Evolutionary conservation across 2,113 vertebrate species (phyloP).

Genomic region (Patagioenas fasciata): DNA sequence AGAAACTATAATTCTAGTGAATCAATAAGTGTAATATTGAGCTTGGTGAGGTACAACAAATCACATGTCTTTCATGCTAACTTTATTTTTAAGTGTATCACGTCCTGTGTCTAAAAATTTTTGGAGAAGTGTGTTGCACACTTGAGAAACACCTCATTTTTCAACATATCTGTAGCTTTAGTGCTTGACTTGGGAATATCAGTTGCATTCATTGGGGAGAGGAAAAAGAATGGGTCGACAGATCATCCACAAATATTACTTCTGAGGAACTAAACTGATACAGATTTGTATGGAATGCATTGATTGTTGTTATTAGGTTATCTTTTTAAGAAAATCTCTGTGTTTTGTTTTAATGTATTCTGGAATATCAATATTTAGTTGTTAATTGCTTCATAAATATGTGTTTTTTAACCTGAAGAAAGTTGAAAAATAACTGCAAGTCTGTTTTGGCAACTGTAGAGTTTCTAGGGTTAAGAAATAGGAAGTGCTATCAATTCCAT

Average conservation of each 20-base stretch:
- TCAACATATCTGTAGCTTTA: neutral
- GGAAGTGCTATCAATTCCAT: neutral
- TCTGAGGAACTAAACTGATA: neutral
- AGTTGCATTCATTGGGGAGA: neutral
- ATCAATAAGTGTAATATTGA: neutral
- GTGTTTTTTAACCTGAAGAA: neutral
- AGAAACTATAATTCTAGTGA: neutral
- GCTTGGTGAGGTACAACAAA: neutral
- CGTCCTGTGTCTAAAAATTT: neutral
- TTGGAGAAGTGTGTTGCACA: neutral
- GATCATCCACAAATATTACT: neutral
- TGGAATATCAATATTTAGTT: neutral
- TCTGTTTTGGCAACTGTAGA: neutral
- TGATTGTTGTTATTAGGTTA: neutral
- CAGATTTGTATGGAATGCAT: neutral
- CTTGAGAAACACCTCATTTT: neutral
- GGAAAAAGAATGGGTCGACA: neutral
- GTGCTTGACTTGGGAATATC: neutral
- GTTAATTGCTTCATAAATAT: neutral
- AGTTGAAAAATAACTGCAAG: neutral
- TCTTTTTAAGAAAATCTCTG: neutral
- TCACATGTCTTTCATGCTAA: neutral
- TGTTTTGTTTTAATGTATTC: neutral
- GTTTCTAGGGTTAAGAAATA: neutral
- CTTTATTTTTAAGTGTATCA: neutral